These are phyloP conservation scores for Meloidogyne exigua DNA, from an alignment of 1,140 invertebrate species.

Conservation along the genomic window DNA sequence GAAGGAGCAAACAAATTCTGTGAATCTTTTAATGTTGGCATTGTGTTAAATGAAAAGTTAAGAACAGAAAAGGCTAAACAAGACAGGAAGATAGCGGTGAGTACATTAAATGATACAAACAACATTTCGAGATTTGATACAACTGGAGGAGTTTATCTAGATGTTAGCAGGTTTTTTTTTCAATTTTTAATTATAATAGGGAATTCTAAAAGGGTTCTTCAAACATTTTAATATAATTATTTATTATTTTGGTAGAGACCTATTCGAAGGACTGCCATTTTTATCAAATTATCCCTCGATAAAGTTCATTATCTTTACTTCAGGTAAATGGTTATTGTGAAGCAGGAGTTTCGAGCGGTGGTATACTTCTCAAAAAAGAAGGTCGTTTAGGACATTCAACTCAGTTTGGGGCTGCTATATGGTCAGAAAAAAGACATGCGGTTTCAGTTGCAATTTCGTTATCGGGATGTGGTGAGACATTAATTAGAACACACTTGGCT, in stretches of 20 bases:
- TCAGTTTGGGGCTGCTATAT: constrained; percentile 42
- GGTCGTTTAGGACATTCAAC: constrained; percentile 45
- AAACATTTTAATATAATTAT: no score
- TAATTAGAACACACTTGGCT: constrained; percentile 40
- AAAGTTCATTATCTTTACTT: no score
- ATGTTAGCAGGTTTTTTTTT: constrained; percentile 17
- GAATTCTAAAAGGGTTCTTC: no score
- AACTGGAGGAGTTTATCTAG: constrained; percentile 41
- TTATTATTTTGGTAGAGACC: no score
- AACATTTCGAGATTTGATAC: constrained; percentile 36
- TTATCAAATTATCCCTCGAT: no score
- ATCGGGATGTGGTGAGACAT: constrained; percentile 49
- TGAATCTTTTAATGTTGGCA: constrained; percentile 17
- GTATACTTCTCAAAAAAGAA: constrained; percentile 44
- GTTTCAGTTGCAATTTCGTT: constrained; percentile 38
- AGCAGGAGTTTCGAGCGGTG: constrained; percentile 41
- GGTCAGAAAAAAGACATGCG: constrained; percentile 38
- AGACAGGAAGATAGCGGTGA: not conserved
- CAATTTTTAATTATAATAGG: not conserved
- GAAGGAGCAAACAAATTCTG: constrained; percentile 36
- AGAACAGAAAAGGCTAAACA: constrained; percentile 21
- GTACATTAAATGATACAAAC: no score
- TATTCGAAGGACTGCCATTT: no score
- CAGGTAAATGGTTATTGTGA: constrained; percentile 19
- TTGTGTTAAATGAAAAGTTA: constrained; percentile 34